Evolutionary conservation across 2,113 vertebrate species (phyloP), one percentile per base, ranked within the genome.

Genomic region (Anguilla rostrata): DNA sequence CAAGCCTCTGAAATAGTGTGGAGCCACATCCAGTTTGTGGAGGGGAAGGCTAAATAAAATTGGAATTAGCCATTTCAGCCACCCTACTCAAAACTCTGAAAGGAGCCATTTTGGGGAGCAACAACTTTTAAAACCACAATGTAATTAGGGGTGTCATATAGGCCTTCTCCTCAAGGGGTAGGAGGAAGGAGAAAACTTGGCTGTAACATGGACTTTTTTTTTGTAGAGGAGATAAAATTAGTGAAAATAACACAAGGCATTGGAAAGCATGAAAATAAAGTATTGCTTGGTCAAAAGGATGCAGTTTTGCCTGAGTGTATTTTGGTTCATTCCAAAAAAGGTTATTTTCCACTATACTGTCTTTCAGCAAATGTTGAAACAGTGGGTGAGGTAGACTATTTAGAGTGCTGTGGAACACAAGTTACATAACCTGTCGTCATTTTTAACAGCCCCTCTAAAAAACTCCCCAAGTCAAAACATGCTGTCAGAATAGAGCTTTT

Each of bases 1-100:
- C 91, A 93, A 84, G 84, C 84, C 29, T 49, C 86, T 89, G 89
- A 91, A 84, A 89, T 89, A 86, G 88, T 87, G 40, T 80, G 80
- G n/a, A 75, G 66, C 41, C 84, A 46, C 66, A 71, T 81, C 82
- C 88, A 86, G 87, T 11, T n/a, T 34, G 85, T 40, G 40, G 11
- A 53, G 20, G 81, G 89, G 86, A 11, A 83, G 88, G 81, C 60
- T 56, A 85, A 87, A 90, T 46, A 57, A 82, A 84, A 56, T 41
- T 60, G 86, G 75, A 87, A 88, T 12, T 16, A 49, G n/a, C 39
- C 46, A 60, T 26, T 63, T 66, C 81, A 15, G 56, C 39, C 20
- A 39, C 12, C 40, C 56, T 29, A 39, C 79, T 81, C 56, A 43
- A 22, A 40, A 26, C 49, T 60, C 78, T 63, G 39, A 83, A 83